These are phyloP conservation scores for Ecliptopera silaceata DNA, from an alignment of 2,888 invertebrate species.

Conservation along the genomic window DNA sequence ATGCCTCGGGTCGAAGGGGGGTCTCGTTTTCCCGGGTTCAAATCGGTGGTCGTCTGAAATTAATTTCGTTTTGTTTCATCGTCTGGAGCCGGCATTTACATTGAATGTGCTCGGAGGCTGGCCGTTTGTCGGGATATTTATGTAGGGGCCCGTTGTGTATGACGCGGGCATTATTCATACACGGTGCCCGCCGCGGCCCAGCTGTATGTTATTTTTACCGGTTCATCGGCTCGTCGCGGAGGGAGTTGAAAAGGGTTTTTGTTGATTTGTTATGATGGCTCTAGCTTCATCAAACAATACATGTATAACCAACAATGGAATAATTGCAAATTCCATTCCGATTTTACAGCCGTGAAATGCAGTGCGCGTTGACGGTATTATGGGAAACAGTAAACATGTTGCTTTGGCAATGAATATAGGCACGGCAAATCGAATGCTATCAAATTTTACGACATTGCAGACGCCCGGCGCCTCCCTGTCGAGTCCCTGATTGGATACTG, in stretches of 20 bases:
- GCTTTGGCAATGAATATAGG: conserved; percentile 38
- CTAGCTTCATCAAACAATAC: conserved; percentile 28
- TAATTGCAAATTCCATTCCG: conserved; percentile 19
- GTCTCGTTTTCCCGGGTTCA: conserved; percentile 66
- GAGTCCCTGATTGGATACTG: conserved; percentile 63
- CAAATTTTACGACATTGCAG: conserved; percentile 71
- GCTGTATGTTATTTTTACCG: conserved; percentile 78
- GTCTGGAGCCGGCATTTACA: conserved; percentile 81
- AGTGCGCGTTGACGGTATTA: conserved; percentile 42
- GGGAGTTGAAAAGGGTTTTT: conserved; percentile 46
- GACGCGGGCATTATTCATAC: conserved; percentile 81
- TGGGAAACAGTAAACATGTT: conserved; percentile 39
- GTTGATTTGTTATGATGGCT: conserved; percentile 39
- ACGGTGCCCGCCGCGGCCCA: conserved; percentile 64
- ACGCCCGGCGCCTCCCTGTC: conserved; percentile 61
- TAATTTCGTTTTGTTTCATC: conserved; percentile 82
- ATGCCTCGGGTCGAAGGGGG: conserved; percentile 72
- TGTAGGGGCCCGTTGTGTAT: conserved; percentile 75
- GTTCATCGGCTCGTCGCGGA: conserved; percentile 68
- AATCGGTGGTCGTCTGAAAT: conserved; percentile 78
- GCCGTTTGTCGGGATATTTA: conserved; percentile 77
- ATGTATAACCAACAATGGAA: conserved; percentile 17
- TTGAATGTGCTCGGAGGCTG: conserved; percentile 80
- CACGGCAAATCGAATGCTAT: conserved; percentile 61
- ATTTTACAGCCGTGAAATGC: conserved; percentile 28